These are phyloP conservation scores for Chionomys nivalis DNA, from an alignment of 2,113 vertebrate species.

Conservation along the genomic window DNA sequence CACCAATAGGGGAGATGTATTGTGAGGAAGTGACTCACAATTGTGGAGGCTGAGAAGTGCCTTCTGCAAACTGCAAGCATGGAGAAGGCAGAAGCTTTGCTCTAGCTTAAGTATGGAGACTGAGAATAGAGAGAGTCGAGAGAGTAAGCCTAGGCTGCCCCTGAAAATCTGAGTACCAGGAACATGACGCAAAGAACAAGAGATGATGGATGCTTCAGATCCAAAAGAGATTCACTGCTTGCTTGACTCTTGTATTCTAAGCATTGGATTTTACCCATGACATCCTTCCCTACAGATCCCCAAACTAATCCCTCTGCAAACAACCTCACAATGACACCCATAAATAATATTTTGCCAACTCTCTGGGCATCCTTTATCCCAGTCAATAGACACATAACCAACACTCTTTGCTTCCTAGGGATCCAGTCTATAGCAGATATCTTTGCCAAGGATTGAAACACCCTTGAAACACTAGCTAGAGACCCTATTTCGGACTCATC, in stretches of 20 bases:
- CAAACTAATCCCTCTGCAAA: neutral
- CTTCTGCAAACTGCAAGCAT: neutral
- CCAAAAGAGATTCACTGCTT: no score
- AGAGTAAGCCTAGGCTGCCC: neutral
- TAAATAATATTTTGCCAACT: neutral
- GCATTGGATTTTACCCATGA: neutral
- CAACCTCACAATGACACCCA: neutral
- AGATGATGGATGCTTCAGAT: neutral
- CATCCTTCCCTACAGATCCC: neutral
- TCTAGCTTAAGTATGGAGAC: neutral
- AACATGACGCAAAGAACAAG: neutral
- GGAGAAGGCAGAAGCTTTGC: neutral
- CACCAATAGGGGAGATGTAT: neutral
- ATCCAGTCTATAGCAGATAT: neutral
- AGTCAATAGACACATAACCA: neutral
- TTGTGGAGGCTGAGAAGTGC: neutral
- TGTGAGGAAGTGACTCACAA: neutral
- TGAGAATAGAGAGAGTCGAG: neutral
- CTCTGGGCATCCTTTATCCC: neutral
- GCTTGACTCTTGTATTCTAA: neutral
- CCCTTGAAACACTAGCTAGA: neutral
- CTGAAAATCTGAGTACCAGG: neutral
- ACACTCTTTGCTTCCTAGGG: neutral
- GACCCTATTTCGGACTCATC: neutral
- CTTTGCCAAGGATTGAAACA: neutral